Evolutionary conservation across 2,888 invertebrate species (phyloP).

Genomic region (Tenthredo amoena): DNA sequence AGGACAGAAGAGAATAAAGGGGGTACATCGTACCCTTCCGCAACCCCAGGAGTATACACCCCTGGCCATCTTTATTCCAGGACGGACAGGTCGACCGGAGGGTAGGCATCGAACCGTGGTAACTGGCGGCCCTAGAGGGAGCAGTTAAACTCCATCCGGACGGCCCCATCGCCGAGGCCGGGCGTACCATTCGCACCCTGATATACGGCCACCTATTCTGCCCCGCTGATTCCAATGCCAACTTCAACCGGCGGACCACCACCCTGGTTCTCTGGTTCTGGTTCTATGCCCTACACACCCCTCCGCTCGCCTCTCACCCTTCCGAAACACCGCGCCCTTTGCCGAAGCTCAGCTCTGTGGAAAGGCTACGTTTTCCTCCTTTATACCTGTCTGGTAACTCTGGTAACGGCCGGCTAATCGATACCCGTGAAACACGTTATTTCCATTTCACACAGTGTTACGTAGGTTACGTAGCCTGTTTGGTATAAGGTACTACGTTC

Average conservation of each 20-base stretch:
- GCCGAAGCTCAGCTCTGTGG: conserved; percentile 41
- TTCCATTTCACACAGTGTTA: conserved; percentile 37
- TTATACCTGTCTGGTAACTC: conserved; percentile 52
- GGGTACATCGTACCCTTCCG: conserved; percentile 61
- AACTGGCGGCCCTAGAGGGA: conserved; percentile 77
- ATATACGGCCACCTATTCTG: conserved; percentile 71
- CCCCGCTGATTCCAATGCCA: conserved; percentile 69
- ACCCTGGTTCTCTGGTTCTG: conserved; percentile 37
- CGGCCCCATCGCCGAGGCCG: conserved; percentile 60
- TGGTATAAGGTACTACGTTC: background rate
- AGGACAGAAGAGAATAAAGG: conserved; percentile 1
- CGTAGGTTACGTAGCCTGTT: background rate
- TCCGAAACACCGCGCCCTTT: conserved; percentile 3
- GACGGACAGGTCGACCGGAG: conserved; percentile 74
- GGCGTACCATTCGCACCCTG: conserved; percentile 69
- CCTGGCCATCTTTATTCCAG: conserved; percentile 75
- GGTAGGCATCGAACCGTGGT: conserved; percentile 78
- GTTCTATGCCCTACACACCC: conserved; percentile 22
- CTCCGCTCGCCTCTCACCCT: background rate
- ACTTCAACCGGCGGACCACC: conserved; percentile 57
- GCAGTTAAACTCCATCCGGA: conserved; percentile 76
- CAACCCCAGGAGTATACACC: conserved; percentile 69
- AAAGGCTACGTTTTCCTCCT: conserved; percentile 52
- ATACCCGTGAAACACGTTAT: conserved; percentile 50
- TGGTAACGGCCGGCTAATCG: conserved; percentile 52